phyloP scores from a whole-genome alignment of 2,113 vertebrate genomes.

The Passerina amoena region DNA sequence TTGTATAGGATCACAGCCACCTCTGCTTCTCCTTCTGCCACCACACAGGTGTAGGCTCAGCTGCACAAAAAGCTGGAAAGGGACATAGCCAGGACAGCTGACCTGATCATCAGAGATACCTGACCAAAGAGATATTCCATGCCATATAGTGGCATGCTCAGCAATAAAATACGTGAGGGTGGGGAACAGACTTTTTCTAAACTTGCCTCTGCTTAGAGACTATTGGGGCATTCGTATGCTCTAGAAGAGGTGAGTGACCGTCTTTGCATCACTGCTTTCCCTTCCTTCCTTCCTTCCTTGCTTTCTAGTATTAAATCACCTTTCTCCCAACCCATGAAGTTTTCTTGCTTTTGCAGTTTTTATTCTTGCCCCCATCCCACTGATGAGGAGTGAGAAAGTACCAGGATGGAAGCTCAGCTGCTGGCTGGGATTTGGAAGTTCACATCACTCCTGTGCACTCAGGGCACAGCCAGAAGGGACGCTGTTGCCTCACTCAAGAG shows the following conservation, averaged over 20 bases:
- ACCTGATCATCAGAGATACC: background rate
- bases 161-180: background rate
- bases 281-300: background rate
- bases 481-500: background rate
- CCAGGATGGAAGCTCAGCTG: background rate
- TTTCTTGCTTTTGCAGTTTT: background rate
- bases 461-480: background rate
- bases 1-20: background rate
- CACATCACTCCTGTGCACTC: background rate
- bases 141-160: accelerated
- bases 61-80: background rate
- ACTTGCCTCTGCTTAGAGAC: background rate
- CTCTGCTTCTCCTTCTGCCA: background rate
- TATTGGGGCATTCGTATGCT: background rate
- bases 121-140: background rate
- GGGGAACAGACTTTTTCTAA: background rate
- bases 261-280: background rate
- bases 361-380: background rate
- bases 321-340: background rate
- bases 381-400: background rate
- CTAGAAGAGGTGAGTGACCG: background rate
- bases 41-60: accelerated
- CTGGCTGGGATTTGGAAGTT: background rate
- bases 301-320: background rate
- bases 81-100: background rate